Evolutionary conservation across 2,113 vertebrate species (phyloP), one percentile per base, ranked within the genome.

Genomic region (Sturnus vulgaris): DNA sequence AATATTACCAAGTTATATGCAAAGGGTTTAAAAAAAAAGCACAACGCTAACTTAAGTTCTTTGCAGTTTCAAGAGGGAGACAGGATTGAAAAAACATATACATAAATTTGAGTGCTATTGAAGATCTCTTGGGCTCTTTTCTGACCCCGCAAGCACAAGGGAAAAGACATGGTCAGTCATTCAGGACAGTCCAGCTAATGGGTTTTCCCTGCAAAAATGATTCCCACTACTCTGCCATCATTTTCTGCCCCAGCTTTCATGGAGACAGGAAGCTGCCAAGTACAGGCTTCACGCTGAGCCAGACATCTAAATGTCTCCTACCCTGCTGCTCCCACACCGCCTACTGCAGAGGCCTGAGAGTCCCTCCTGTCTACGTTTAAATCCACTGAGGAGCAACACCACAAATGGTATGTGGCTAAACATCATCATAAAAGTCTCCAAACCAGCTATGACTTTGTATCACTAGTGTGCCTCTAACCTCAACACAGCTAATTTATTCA

Each of bases 231-330:
- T 65, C 50, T 73, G 25, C 60, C 66, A 90, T 82, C 24, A 46
- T 65, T 82, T 93, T 93, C 42, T 86, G 50, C 71, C 60, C 21
- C 75, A 92, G 82, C 49, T 92, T 95, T 57, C 59, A 70, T 2
- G 1, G 82, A 92, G 90, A 93, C 75, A 93, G 90, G 92, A 96
- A 96, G 65, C 93, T 82, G 75, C 82, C 77, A 93, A 94, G 53
- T 22, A 93, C 63, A 72, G 85, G 53, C 46, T 77, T 86, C 93
- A 57, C 3, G 66, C 79, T 85, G 93, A 90, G 95, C 90, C 84
- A 95, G 92, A 89, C 92, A 94, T 84, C 70, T 84, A 90, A 96
- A 94, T 79, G 61, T 63, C 79, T 94, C 49, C 70, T 42, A 76
- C 59, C 78, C 82, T 79, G 84, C 78, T 82, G 69, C 73, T 89